Evolutionary conservation across 2,113 vertebrate species (phyloP), one percentile per base, ranked within the genome.

Genomic region (Danionella cerebrum): DNA sequence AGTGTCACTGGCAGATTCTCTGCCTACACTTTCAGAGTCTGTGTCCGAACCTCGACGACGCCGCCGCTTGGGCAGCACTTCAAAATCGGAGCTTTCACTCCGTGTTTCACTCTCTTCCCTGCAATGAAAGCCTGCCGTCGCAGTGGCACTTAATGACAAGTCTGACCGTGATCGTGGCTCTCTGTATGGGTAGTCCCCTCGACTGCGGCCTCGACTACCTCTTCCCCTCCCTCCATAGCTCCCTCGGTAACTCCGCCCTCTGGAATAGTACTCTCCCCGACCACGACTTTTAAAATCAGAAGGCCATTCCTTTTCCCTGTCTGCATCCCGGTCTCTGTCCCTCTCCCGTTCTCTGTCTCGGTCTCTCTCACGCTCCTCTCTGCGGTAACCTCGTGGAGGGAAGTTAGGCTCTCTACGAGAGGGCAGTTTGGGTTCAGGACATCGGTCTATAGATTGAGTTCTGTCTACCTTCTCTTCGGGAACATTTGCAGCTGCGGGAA

Each of bases 41-140:
- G 96, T 96, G 83, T 98, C 92, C 0, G 96, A 99, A 36, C 94
- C 95, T 0, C 93, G 88, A 27, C 94, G 90, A 0, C 96, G 82
- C 4, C 94, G 84, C 2, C 96, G 90, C 71, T 99, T 99, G 1
- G 96, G 96, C 69, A 98, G 85, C 0, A 97, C 92, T 76, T 98
- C 96, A 76, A 96, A 94, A 80, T 99, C 97, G 0, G 97, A 99
- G 78, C 95, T 99, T 81, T 99, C 97, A 3, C 97, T 98, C 11
- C 94, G 92, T 0, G 96, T 98, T 80, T 98, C 96, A 3, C 96
- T 99, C 80, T 98, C 96, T 70, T 98, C 96, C 25, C 95, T 83
- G 67, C 92, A 93, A 31, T 94, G 89, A 44, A 88, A 88, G 9
- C 78, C 78, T 13, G 78, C 71, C 1, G 80, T 76, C 1, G 81